Evolutionary conservation across 2,888 invertebrate species (phyloP), one percentile per base, ranked within the genome.

Genomic region (Fabriciana adippe): DNA sequence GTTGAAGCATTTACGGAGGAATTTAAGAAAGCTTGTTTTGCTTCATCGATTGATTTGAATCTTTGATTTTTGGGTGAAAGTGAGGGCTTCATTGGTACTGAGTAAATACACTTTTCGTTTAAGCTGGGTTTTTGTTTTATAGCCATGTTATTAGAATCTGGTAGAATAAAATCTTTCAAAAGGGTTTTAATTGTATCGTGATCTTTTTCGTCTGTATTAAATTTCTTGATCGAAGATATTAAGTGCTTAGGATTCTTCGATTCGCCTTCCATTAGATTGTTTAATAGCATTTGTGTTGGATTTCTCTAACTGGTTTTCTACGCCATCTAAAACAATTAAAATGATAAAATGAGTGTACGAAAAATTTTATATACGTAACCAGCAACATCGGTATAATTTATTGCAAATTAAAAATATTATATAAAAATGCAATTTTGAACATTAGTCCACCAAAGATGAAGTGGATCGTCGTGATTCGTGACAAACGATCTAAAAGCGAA

Each of bases 251-350:
- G 83, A 67, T 84, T 78, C 76, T 89, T 80, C 75, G 88, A 76
- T 76, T 89, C 86, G 73, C 85, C 87, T 85, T 90, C 92, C 91
- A 92, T 92, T 79, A 86, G 86, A 73, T 74, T 82, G 83, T 81
- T 87, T 66, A 88, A 77, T 83, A 86, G 75, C 88, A 88, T 91
- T 86, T 86, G 87, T 83, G 80, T 77, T 83, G 82, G 79, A 81
- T 83, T 75, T 82, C 79, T 81, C 78, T 76, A 75, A 78, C 81
- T 79, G 82, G 81, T 87, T 85, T 81, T 82, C 84, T 90, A 88
- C 86, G 87, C 85, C 92, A 91, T 89, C 92, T 92, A 90, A 64
- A 92, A 92, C 85, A 86, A 88, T 77, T 64, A 76, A 78, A 76
- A 53, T 71, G 54, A 56, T 55, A 67, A 53, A 70, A 63, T 74